These are phyloP conservation scores for Embiotoca jacksoni DNA, from an alignment of 2,113 vertebrate species.

Conservation along the genomic window DNA sequence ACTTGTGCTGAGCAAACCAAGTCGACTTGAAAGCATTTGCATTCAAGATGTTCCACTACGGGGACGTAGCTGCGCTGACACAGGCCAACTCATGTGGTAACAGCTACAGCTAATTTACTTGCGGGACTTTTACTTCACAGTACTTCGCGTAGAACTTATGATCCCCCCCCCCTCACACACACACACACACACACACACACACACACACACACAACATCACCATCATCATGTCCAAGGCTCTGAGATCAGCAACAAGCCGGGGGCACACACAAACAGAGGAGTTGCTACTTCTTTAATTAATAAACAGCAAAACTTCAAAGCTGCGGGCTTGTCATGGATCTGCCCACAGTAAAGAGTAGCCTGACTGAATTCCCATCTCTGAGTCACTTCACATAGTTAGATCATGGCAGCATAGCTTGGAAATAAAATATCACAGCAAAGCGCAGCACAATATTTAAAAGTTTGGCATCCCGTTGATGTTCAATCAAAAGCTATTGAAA, in stretches of 20 bases:
- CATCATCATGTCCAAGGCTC: conserved; percentile 46
- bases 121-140: conserved; percentile 57
- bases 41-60: conserved; percentile 63
- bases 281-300: conserved; percentile 76
- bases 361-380: conserved; percentile 49
- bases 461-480: conserved; percentile 17
- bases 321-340: conserved; percentile 52
- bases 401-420: conserved; percentile 29
- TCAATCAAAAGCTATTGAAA: neutral
- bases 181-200: neutral
- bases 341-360: conserved; percentile 56
- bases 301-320: conserved; percentile 79
- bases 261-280: conserved; percentile 52
- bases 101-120: conserved; percentile 68
- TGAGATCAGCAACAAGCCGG: conserved; percentile 57
- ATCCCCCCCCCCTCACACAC: conserved; percentile 23
- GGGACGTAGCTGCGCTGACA: conserved; percentile 43
- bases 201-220: neutral
- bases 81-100: conserved; percentile 58
- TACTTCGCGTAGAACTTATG: conserved; percentile 47
- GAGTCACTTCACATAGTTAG: conserved; percentile 53
- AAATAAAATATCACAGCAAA: conserved; percentile 53
- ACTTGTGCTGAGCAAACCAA: conserved; percentile 38
- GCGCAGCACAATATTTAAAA: neutral
- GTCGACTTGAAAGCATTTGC: conserved; percentile 51